Evolutionary conservation across 2,888 invertebrate species (phyloP).

Genomic region (Metellina segmentata): DNA sequence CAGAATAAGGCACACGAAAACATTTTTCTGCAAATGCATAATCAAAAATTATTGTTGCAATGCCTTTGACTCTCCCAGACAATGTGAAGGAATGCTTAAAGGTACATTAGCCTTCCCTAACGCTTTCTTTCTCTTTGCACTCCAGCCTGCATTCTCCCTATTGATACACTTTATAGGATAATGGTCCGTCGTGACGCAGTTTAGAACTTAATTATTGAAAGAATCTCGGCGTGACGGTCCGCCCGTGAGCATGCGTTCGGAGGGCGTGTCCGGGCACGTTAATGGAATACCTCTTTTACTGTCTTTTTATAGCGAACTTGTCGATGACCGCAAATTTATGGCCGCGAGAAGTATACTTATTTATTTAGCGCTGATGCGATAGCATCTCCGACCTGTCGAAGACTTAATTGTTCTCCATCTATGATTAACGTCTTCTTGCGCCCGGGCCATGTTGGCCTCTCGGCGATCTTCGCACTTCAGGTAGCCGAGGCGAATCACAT

Average conservation of each 20-base stretch:
- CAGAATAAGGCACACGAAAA: too few relatives aligned
- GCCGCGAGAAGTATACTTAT: slow-evolving; percentile 28
- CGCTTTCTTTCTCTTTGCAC: neutral
- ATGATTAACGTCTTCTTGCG: slow-evolving; percentile 15
- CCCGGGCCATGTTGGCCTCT: too few relatives aligned
- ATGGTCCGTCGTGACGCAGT: too few relatives aligned
- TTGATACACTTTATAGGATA: neutral
- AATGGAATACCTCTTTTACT: slow-evolving; percentile 47
- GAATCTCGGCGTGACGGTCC: slow-evolving; percentile 31
- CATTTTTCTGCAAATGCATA: too few relatives aligned
- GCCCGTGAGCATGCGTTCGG: slow-evolving; percentile 16
- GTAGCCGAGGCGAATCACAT: too few relatives aligned
- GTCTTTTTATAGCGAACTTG: slow-evolving; percentile 20
- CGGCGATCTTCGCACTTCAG: too few relatives aligned
- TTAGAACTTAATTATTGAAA: slow-evolving; percentile 45
- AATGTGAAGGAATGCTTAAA: too few relatives aligned
- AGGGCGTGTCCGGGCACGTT: slow-evolving; percentile 48
- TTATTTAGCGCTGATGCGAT: slow-evolving; percentile 56
- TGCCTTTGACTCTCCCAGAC: too few relatives aligned
- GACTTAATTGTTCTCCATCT: slow-evolving; percentile 35
- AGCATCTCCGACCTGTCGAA: slow-evolving; percentile 45
- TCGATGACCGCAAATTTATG: slow-evolving; percentile 50
- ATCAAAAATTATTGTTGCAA: too few relatives aligned
- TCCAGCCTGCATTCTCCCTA: neutral
- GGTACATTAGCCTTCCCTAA: neutral